Evolutionary conservation across 2,797 vertebrate species (phyloP).

Genomic region (Cottoperca gobio): DNA sequence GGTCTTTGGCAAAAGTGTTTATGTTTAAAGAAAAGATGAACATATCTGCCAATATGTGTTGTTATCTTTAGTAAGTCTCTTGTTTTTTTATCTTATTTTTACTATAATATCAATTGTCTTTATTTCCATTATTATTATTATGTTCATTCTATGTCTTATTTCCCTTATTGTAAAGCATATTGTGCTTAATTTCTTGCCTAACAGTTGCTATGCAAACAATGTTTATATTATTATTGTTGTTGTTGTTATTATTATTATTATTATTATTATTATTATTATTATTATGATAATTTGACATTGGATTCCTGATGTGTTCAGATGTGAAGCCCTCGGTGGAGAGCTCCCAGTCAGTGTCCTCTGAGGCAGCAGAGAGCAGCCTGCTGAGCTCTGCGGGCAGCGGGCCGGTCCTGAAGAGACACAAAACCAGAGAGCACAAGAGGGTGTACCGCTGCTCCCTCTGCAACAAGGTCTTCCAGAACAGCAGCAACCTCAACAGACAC

Average conservation of each 20-base stretch:
- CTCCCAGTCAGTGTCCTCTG: conserved; percentile 33
- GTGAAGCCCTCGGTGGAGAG: conserved; percentile 48
- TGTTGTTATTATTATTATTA: too few relatives aligned
- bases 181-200: too few relatives aligned
- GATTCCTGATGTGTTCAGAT: conserved; percentile 49
- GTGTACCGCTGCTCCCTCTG: conserved; percentile 95
- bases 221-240: too few relatives aligned
- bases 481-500: conserved; percentile 99
- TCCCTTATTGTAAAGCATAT: too few relatives aligned
- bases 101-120: too few relatives aligned
- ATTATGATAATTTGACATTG: not conserved
- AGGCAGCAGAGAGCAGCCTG: conserved; percentile 52
- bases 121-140: too few relatives aligned
- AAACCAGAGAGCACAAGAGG: conserved; percentile 92
- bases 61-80: not conserved
- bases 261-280: too few relatives aligned
- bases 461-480: conserved; percentile 98
- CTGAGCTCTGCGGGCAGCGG: conserved; percentile 38
- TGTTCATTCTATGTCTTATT: too few relatives aligned
- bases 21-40: not conserved
- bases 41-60: not conserved
- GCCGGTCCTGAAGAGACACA: conserved; percentile 69
- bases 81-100: too few relatives aligned
- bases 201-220: too few relatives aligned
- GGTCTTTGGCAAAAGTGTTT: not conserved